Evolutionary conservation across 2,797 vertebrate species (phyloP).

Genomic region (Falco berigora): DNA sequence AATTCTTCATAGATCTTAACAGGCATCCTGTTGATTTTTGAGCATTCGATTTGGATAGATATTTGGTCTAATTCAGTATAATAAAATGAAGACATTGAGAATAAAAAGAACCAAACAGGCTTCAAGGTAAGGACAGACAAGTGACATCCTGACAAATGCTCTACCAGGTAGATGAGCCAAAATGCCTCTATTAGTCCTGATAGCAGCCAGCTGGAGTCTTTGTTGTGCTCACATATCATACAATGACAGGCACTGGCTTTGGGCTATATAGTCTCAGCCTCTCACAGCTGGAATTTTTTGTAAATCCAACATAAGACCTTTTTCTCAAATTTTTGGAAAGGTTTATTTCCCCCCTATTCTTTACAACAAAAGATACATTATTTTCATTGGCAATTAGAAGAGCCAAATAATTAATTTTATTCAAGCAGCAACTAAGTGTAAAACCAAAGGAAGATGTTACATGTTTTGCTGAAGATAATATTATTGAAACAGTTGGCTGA

Average conservation of each 20-base stretch:
- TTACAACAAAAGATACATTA: not conserved
- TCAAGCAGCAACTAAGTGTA: not conserved
- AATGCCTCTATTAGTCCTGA: slow-evolving; percentile 57
- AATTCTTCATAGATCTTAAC: not conserved
- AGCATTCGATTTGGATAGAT: not conserved
- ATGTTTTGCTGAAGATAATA: slow-evolving; percentile 1
- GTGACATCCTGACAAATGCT: slow-evolving; percentile 44
- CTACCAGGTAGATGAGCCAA: slow-evolving; percentile 51
- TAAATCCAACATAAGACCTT: slow-evolving; percentile 3
- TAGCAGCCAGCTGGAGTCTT: slow-evolving; percentile 65
- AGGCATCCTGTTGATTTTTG: not conserved
- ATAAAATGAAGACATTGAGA: slow-evolving; percentile 49
- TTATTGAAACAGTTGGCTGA: not conserved
- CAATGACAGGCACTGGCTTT: slow-evolving; percentile 57
- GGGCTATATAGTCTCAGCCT: slow-evolving; percentile 25
- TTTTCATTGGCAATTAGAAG: slow-evolving; percentile 25
- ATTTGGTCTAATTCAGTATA: not conserved
- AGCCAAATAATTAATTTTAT: slow-evolving; percentile 13
- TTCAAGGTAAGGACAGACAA: slow-evolving; percentile 50
- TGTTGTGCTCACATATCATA: slow-evolving; percentile 58
- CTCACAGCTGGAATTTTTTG: slow-evolving; percentile 54
- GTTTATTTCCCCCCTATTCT: not conserved
- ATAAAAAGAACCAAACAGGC: slow-evolving; percentile 23
- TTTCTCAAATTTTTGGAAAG: not conserved
- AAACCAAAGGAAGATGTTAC: not conserved